A percentile compares a stretch with the other conserved stretches of the same genome.
Evolutionary conservation across 2,113 vertebrate genomes (phyloP).

Genomic region (Myrmecobius fasciatus): DNA sequence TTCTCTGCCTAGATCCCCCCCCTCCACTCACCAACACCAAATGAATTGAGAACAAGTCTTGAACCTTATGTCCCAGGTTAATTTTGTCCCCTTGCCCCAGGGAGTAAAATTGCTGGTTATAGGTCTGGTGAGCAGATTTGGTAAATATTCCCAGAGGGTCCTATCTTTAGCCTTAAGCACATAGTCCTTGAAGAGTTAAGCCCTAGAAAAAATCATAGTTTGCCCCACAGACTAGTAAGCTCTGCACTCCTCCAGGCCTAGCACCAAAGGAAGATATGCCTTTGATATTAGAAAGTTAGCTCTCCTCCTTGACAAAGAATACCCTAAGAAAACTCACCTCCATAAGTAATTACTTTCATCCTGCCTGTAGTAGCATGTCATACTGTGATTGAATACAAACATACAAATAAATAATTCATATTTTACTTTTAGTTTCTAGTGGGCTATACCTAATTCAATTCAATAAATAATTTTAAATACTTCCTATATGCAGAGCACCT

Average conservation of each 20-base stretch:
- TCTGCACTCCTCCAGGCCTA: neutral
- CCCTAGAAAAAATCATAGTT: neutral
- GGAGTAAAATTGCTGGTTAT: neutral
- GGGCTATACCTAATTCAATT: neutral
- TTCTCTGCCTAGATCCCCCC: neutral
- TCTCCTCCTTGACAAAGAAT: neutral
- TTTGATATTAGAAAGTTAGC: neutral
- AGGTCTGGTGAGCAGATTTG: neutral
- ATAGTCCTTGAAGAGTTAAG: neutral
- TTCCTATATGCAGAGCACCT: constrained; percentile 40
- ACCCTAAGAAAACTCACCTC: neutral
- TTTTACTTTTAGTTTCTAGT: neutral
- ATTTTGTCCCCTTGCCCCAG: neutral
- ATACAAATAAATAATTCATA: neutral
- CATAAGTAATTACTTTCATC: neutral
- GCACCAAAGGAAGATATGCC: neutral
- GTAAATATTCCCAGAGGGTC: neutral
- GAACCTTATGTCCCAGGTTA: neutral
- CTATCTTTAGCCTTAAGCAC: neutral
- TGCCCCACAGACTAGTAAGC: neutral
- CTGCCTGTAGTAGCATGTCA: neutral
- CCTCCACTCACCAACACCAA: neutral
- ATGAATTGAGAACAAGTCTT: neutral
- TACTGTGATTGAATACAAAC: neutral
- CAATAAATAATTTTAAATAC: constrained; percentile 46